phyloP scores from a whole-genome alignment of 2,113 vertebrate species.

The Phodopus roborovskii region DNA sequence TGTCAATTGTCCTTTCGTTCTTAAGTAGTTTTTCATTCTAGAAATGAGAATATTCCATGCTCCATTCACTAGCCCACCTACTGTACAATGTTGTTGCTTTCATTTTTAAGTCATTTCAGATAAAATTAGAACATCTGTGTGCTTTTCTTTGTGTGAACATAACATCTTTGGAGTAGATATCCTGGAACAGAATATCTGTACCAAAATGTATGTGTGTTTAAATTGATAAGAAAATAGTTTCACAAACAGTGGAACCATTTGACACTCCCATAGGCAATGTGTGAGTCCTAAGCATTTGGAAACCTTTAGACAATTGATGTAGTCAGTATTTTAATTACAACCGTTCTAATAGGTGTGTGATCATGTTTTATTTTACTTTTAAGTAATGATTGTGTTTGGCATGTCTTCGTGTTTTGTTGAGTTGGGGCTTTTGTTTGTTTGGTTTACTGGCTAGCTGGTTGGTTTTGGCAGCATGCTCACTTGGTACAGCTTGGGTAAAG shows the following conservation, averaged over 20 bases:
- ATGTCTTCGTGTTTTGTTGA: not conserved
- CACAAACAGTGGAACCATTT: not conserved
- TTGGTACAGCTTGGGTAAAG: not conserved
- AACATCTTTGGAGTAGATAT: not conserved
- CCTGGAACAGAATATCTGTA: not conserved
- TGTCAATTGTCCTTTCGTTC: not conserved
- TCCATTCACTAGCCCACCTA: not conserved
- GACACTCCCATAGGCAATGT: not conserved
- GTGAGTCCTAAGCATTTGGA: not conserved
- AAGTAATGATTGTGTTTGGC: not conserved
- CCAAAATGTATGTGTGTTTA: not conserved
- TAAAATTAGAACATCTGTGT: not conserved
- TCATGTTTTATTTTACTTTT: not conserved
- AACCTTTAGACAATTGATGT: not conserved
- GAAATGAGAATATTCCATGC: not conserved
- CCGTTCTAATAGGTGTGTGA: not conserved
- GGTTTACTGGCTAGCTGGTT: not conserved
- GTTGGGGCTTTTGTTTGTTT: not conserved
- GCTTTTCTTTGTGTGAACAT: not conserved
- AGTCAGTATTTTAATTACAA: not conserved
- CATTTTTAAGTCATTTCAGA: not conserved
- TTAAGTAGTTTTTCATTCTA: not conserved
- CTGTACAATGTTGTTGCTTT: not conserved
- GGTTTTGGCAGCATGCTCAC: not conserved
- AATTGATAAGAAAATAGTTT: not conserved